Evolutionary conservation across 2,797 vertebrate genomes (phyloP), one percentile per base, ranked within the genome.

Genomic region (Champsocephalus esox): DNA sequence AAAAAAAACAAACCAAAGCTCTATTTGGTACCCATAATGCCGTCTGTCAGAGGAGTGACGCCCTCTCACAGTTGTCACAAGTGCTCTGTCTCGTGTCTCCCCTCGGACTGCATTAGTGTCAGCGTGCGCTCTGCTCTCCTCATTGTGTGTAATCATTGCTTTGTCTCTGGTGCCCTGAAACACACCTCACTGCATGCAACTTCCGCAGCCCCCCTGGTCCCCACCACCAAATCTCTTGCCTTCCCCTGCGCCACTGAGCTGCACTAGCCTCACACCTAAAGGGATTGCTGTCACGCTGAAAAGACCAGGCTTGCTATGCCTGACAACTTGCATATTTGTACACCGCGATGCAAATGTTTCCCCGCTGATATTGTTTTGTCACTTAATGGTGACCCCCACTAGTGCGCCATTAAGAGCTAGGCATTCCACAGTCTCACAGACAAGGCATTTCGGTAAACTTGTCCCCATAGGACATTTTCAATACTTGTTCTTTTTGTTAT

Each of bases 241-340:
- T 67, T 89, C 88, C 83, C 86, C 83, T 87, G 90, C 77, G 77
- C 89, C 90, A 88, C 83, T 92, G 92, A 92, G 82, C 92, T 90
- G 87, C 89, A 46, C 83, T 91, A 58, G 82, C 86, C 89, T 86
- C 91, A 78, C 88, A 91, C 88, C 90, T 93, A 92, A 93, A 91
- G 92, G 93, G 92, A 92, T 93, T 93, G 88, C 91, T 94, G 93
- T 93, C 91, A 93, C 73, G 12, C 66, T 93, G 92, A 92, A 94
- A 92, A 92, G 92, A 87, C 87, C 89, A 75, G 78, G 81, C 86
- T 88, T 77, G 91, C 91, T 88, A 95, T 92, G 94, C 92, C 93
- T 94, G 93, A 93, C 94, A 95, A 93, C 92, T 90, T 90, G 90
- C 66, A 83, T 93, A 92, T 94, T 93, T 94, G 87, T 90, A 90